Base-by-base conservation (phyloP, 2,888 invertebrate genomes). In the Lasioglossum zephyrum region DNA sequence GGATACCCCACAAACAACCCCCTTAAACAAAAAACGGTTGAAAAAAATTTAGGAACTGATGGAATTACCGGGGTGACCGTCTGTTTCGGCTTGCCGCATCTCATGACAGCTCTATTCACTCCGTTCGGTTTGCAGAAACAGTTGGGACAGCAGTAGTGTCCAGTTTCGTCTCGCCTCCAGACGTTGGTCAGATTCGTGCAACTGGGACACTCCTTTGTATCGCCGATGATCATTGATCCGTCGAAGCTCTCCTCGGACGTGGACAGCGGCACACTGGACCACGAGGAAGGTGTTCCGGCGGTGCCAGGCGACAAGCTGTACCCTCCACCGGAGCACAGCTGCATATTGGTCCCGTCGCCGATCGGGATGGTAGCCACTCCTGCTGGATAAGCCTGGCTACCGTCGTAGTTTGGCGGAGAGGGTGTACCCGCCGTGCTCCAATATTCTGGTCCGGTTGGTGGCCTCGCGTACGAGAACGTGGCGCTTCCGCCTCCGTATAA, bases 91-190 rank as follows among this genome's bases (percentile, higher is more conserved):
- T 95, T 95, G 49, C 92, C 92, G 31, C 94, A 93, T 73, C 94
- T 92, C 66, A 94, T 91, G 0, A 93, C 87, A 13, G 97, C 96
- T 85, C 97, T 95, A 94, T 96, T 97, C 87, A 96, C 96, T 39
- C 97, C 97, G 93, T 93, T 94, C 49, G 91, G 90, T 84, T 95
- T 93, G 94, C 96, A 96, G 75, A 96, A 94, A 94, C 99, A 98
- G 74, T 98, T 98, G 95, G 98, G 98, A 96, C 98, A 98, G 88
- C 98, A 96, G 94, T 98, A 98, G 95, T 98, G 97, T 16, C 98
- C 98, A 57, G 97, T 97, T 84, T 97, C 97, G 95, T 98, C 98
- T 90, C 98, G 96, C 82, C 98, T 96, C 98, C 98, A 98, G 57
- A 98, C 95, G 0, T 98, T 98, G 18, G 98, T 98, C 60, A 96